Evolutionary conservation across 2,888 invertebrate species (phyloP), one percentile per base, ranked within the genome.

Genomic region (Megaustenia siamemsis): DNA sequence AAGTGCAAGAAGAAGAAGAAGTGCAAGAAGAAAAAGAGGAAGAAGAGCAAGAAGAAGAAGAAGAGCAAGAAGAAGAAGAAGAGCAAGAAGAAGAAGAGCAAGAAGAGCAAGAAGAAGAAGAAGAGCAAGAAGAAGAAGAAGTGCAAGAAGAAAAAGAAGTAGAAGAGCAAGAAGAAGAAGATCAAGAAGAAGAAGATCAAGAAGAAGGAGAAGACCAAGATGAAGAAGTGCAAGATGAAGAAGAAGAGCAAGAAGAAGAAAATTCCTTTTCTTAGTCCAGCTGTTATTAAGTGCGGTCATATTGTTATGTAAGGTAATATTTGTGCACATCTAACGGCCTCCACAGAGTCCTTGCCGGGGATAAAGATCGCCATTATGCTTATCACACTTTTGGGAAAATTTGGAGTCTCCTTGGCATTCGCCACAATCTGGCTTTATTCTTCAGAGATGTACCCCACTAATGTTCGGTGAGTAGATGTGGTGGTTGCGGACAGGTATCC

Each of bases 391-490:
- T 28, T 82, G 60, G 86, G 84, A 5, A 84, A 86, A 40, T 86
- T 86, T 32, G 84, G 73, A 28, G 75, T 86, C 18, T 78, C 75
- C n/a, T 40, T 56, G 0, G 89, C 90, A 0, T 92, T 90, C 43
- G 90, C 89, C 43, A 87, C 89, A 1, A 71, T 91, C 40, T 91
- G 90, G 66, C 82, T 91, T 6, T 90, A 89, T 82, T 89, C 92
- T 12, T 90, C 91, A 2, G 91, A 92, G 82, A 84, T 91, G 12
- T 92, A 90, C 79, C 92, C 92, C 0, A 92, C 92, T n/a, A 90
- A 90, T 82, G 83, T 92, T 53, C 90, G 92, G 71, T 71, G 43
- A 71, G 28, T 28, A 12, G 6, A 8, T 24, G 8, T 10, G 6
- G 6, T 45, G 6, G 45, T 45, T 45, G 6, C 45, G 8, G 12